Percentiles rank a stretch among this genome's conserved stretches.
phyloP scores from a whole-genome alignment of 2,113 vertebrate species.

The Gymnarchus niloticus region DNA sequence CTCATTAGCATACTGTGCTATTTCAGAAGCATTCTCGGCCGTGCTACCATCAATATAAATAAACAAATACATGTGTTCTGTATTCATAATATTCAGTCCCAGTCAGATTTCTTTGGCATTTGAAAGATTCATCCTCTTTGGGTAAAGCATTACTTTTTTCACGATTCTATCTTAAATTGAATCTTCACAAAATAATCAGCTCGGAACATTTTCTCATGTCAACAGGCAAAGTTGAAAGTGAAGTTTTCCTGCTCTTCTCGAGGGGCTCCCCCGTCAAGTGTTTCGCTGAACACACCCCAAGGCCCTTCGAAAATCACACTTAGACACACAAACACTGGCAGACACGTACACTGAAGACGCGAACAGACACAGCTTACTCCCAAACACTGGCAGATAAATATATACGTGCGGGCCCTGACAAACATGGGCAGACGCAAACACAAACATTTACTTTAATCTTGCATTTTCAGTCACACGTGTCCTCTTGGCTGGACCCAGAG shows the following conservation, averaged over 20 bases:
- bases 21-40: neutral
- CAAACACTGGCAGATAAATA: neutral
- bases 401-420: no score
- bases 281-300: neutral
- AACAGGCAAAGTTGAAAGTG: neutral
- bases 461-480: neutral
- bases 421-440: neutral
- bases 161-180: constrained; percentile 4
- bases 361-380: neutral
- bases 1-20: neutral
- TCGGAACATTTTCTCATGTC: neutral
- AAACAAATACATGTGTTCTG: neutral
- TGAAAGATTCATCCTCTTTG: neutral
- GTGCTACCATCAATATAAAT: neutral
- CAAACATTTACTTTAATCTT: neutral
- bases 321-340: neutral
- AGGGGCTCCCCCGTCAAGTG: no score
- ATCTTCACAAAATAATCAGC: constrained; percentile 8
- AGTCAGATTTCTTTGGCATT: neutral
- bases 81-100: neutral
- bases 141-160: neutral
- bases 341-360: neutral
- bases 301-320: neutral
- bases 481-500: neutral
- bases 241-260: neutral